These are phyloP conservation scores for Drosophila kohkoa DNA, from an alignment of 1,140 invertebrate genomes.

Conservation along the genomic window DNA sequence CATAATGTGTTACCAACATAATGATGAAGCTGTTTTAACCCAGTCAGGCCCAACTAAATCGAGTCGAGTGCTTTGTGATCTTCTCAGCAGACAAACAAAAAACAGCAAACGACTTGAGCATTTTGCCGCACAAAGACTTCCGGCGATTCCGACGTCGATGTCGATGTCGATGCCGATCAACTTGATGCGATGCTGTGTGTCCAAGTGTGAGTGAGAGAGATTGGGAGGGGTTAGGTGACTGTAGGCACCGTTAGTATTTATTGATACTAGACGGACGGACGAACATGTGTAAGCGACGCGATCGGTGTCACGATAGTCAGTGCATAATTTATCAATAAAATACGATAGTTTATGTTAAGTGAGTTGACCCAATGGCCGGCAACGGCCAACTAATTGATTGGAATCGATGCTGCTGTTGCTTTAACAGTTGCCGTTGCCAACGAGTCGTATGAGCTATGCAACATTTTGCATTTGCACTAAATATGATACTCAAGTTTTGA, in stretches of 20 bases:
- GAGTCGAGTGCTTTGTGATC: slow-evolving; percentile 19
- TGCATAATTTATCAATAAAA: slow-evolving; percentile 80
- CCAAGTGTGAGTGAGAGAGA: slow-evolving; percentile 4
- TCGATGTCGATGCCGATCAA: slow-evolving; percentile 7
- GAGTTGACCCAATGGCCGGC: slow-evolving; percentile 65
- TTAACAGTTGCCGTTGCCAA: slow-evolving; percentile 13
- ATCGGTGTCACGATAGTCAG: slow-evolving; percentile 57
- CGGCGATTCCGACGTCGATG: slow-evolving; percentile 44
- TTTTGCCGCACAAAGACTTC: slow-evolving; percentile 75
- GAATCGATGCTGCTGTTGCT: slow-evolving; percentile 46
- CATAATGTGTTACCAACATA: slow-evolving; percentile 46
- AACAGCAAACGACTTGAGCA: slow-evolving; percentile 35
- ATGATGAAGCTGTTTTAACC: slow-evolving; percentile 28
- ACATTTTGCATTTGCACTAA: slow-evolving; percentile 32
- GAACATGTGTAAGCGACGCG: slow-evolving; percentile 78
- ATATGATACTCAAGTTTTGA: slow-evolving; percentile 24
- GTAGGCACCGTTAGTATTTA: slow-evolving; percentile 75
- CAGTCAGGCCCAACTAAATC: slow-evolving; percentile 15
- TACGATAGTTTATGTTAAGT: slow-evolving; percentile 60
- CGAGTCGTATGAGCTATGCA: slow-evolving; percentile 34
- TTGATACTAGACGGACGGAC: slow-evolving; percentile 62
- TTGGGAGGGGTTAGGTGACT: neutral
- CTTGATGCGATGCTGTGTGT: slow-evolving; percentile 30
- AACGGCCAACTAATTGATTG: slow-evolving; percentile 61
- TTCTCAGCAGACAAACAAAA: slow-evolving; percentile 32